Percentiles rank a stretch among this genome's conserved stretches.
phyloP scores from a whole-genome alignment of 2,113 vertebrate species.

The Heloderma charlesbogerti region DNA sequence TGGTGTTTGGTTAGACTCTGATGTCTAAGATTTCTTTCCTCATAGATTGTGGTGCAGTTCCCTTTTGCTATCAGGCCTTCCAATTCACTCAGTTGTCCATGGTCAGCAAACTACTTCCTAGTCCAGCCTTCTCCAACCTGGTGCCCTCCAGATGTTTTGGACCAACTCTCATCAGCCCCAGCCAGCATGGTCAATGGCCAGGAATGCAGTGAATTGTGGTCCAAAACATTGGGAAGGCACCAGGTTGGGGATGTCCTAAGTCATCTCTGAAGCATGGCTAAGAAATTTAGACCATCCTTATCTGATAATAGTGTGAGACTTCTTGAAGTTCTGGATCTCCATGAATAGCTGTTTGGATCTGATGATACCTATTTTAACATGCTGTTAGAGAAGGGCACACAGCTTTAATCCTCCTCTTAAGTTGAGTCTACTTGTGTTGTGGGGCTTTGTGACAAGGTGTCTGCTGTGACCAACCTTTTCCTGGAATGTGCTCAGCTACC shows the following conservation, averaged over 20 bases:
- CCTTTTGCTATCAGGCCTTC: no score
- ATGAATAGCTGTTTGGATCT: background rate
- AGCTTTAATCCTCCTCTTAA: background rate
- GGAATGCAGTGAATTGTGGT: background rate
- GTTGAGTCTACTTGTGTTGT: background rate
- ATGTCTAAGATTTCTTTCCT: no score
- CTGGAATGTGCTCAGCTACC: background rate
- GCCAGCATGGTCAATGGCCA: no score
- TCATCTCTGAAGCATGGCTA: no score
- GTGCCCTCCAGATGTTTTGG: no score
- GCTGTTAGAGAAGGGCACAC: background rate
- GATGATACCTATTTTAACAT: background rate
- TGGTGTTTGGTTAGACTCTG: background rate
- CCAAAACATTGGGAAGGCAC: background rate
- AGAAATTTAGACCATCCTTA: no score
- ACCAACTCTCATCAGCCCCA: no score
- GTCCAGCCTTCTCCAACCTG: no score
- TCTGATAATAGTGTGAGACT: no score
- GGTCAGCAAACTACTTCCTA: no score
- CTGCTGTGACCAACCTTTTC: background rate
- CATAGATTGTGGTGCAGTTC: no score
- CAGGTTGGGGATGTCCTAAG: background rate
- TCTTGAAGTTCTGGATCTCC: background rate
- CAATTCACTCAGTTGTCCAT: no score
- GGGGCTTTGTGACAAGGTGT: background rate